Evolutionary conservation across 2,113 vertebrate genomes (phyloP).

Genomic region (Gambusia holbrooki): DNA sequence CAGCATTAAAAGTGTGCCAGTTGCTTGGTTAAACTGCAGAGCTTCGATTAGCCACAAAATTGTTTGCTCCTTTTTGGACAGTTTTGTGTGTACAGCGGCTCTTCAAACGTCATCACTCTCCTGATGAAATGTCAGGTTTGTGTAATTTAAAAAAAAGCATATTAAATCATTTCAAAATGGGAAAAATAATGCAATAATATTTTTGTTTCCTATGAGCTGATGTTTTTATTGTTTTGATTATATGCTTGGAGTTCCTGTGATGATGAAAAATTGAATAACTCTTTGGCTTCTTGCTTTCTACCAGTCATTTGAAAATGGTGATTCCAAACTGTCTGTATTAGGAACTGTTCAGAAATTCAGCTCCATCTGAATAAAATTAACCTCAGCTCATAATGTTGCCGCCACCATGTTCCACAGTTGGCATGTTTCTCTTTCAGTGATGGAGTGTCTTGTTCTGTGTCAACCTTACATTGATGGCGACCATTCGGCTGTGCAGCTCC

Average conservation of each 20-base stretch:
- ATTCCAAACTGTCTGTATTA: background rate
- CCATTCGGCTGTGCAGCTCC: too few relatives aligned
- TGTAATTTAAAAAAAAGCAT: background rate
- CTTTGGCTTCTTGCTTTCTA: too few relatives aligned
- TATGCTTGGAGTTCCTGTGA: too few relatives aligned
- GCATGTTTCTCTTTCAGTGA: background rate
- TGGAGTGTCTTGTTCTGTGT: background rate
- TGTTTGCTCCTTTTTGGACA: background rate
- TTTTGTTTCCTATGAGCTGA: too few relatives aligned
- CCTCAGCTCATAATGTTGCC: background rate
- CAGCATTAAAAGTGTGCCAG: conserved; percentile 40
- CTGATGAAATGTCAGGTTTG: background rate
- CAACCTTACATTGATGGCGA: background rate
- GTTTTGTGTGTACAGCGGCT: background rate
- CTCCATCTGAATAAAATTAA: background rate
- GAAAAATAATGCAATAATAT: too few relatives aligned
- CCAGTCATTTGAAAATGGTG: too few relatives aligned
- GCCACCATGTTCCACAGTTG: background rate
- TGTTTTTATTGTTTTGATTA: too few relatives aligned
- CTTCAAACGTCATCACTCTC: too few relatives aligned
- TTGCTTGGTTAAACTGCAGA: conserved; percentile 15
- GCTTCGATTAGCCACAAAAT: conserved; percentile 6
- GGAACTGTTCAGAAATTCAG: background rate
- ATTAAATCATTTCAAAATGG: background rate
- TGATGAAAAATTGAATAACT: too few relatives aligned